Evolutionary conservation across 2,797 vertebrate genomes (phyloP).

Genomic region (Dermochelys coriacea): DNA sequence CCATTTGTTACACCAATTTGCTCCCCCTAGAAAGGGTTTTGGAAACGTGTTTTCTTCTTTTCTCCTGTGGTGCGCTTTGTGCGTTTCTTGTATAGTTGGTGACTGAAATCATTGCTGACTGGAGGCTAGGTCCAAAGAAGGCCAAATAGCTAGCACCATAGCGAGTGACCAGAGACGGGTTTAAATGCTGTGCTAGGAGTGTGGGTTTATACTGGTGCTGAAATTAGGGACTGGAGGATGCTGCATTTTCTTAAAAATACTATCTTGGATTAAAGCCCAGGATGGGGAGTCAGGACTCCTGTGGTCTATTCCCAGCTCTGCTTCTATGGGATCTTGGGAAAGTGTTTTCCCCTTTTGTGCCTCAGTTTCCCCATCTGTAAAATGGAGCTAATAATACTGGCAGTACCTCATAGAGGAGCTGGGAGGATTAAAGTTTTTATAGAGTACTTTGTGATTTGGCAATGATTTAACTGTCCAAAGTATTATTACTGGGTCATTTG

Average conservation of each 20-base stretch:
- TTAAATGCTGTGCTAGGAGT: neutral
- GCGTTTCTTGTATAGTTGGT: neutral
- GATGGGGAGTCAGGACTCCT: neutral
- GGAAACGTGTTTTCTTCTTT: neutral
- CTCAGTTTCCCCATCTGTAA: rapidly evolving
- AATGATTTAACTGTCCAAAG: neutral
- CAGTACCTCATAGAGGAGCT: neutral
- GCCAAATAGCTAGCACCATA: neutral
- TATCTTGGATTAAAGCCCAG: neutral
- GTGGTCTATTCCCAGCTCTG: neutral
- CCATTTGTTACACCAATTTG: neutral
- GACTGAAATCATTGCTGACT: neutral
- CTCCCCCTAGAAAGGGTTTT: neutral
- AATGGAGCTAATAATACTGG: neutral
- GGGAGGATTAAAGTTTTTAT: neutral
- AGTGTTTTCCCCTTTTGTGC: neutral
- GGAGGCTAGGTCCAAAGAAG: neutral
- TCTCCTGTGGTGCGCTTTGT: neutral
- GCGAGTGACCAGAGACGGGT: neutral
- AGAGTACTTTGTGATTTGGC: neutral
- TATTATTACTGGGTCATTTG: neutral
- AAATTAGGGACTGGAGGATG: neutral
- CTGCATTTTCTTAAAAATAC: neutral
- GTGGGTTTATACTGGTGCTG: neutral
- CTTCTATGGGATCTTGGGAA: neutral